Conservation (phyloP, 2,113 vertebrate species). For the Nannospalax galili region DNA sequence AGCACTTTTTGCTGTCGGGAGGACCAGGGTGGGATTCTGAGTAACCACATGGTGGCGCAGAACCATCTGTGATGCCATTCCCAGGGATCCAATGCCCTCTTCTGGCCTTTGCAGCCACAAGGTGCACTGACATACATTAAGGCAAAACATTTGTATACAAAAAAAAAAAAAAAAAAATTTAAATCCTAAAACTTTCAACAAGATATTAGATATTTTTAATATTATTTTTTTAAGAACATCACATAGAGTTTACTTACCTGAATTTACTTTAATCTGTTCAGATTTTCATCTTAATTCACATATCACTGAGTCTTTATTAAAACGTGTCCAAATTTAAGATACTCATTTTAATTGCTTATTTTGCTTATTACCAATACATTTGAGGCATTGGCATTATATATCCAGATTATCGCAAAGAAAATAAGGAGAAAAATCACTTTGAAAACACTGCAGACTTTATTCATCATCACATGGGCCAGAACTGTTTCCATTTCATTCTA, state of each 20-base stretch:
- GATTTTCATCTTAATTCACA: constrained; percentile 33
- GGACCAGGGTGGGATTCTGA: too few relatives aligned
- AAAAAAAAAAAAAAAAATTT: background rate
- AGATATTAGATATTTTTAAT: background rate
- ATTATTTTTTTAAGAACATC: constrained; percentile 58
- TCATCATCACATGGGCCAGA: constrained; percentile 36
- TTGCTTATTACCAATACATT: background rate
- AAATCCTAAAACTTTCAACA: background rate
- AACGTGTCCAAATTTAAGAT: constrained; percentile 68
- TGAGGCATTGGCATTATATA: constrained; percentile 15
- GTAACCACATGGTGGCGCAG: too few relatives aligned
- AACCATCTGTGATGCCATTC: too few relatives aligned
- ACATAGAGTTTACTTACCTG: constrained; percentile 55
- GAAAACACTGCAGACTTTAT: background rate
- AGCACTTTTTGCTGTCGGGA: too few relatives aligned
- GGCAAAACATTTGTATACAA: too few relatives aligned
- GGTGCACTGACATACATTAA: too few relatives aligned
- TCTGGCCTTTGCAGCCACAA: too few relatives aligned
- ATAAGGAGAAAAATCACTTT: constrained; percentile 49
- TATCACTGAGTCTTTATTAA: background rate
- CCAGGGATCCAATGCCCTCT: too few relatives aligned
- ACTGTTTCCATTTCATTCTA: constrained; percentile 51
- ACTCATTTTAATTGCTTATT: constrained; percentile 56
- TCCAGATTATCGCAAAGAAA: constrained; percentile 29
- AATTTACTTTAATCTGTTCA: constrained; percentile 56